phyloP scores from a whole-genome alignment of 2,888 invertebrate species.

The Drosophila demipolita region DNA sequence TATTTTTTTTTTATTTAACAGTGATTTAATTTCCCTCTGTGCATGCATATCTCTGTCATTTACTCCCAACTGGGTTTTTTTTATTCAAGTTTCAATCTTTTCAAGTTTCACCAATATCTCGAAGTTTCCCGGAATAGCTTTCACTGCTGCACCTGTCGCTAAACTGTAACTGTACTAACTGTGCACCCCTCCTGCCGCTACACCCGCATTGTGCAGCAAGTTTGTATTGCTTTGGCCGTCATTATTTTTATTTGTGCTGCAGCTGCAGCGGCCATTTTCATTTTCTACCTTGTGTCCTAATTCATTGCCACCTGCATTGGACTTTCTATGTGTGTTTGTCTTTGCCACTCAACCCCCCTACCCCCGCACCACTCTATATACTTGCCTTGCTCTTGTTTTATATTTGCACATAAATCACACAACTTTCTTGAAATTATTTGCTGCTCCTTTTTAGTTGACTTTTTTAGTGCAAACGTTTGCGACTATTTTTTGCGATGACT shows the following conservation, averaged over 20 bases:
- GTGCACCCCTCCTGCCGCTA: neutral
- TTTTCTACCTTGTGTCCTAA: constrained; percentile 68
- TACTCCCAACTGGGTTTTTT: constrained; percentile 1
- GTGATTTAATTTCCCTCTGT: neutral
- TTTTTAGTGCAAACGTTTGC: constrained; percentile 32
- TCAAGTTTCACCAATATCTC: constrained; percentile 22
- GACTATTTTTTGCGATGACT: constrained; percentile 21
- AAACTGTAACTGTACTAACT: constrained; percentile 10
- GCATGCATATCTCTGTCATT: neutral
- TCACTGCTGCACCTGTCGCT: constrained; percentile 62
- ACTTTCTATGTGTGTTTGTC: constrained; percentile 5
- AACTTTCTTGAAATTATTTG: constrained; percentile 70
- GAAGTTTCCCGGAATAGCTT: constrained; percentile 43
- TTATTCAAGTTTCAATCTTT: neutral
- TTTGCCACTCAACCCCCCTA: constrained; percentile 15
- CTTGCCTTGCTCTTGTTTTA: constrained; percentile 62
- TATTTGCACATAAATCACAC: constrained; percentile 78
- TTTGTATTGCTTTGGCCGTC: constrained; percentile 39
- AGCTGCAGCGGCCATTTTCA: constrained; percentile 67
- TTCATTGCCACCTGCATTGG: constrained; percentile 58
- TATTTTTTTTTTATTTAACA: too few relatives aligned
- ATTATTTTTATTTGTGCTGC: constrained; percentile 60
- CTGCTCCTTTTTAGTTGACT: constrained; percentile 42
- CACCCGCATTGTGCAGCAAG: constrained; percentile 13
- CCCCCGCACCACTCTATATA: too few relatives aligned